Base-by-base conservation (phyloP, 2,888 invertebrate species). In the Lepidocyrtinus sp. region DNA sequence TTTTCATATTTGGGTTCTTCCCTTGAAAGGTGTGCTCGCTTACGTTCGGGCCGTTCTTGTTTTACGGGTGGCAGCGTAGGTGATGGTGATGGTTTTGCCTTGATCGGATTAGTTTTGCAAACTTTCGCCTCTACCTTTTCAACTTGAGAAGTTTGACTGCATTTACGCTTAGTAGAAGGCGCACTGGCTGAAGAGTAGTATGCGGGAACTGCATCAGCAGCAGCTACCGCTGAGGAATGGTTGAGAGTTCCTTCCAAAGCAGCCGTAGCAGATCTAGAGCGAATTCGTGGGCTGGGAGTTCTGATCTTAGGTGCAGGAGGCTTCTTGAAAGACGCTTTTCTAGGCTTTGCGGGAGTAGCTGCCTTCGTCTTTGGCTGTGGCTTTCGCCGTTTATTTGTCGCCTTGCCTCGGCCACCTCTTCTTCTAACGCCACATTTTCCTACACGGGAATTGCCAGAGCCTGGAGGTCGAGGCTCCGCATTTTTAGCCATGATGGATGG, bases 201-300 rank as follows among this genome's bases (percentile, higher is more conserved):
- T 0, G 70, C 79, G 50, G 79, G 79, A 5, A 79, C 72, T 25
- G 79, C 79, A 27, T 73, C 79, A 12, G 79, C 79, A 15, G 79
- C 79, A 19, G 79, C 79, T 1, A 79, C 79, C 36, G 79, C 79
- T 12, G 50, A 64, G 2, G 73, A 73, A 24, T 68, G 79, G 17
- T 79, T 79, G 2, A 79, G 68, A 27, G 73, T 79, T 19, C 72
- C 50, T 5, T 24, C 67, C 5, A n/a, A 36, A 46, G 21, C 21
- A 19, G 17, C 50, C 2, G 5, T 7, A 1, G 15, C 12, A n/a
- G 12, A n/a, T 7, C 15, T 7, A 17, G 24, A 46, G 15, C n/a
- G 17, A 15, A 17, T 36, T 21, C 17, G 1, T 1, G 19, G 36
- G 9, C 67, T 27, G 12, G 21, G 12, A 64, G 69, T 62, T 17